phyloP scores from a whole-genome alignment of 2,888 invertebrate species.

The Ochlodes sylvanus region DNA sequence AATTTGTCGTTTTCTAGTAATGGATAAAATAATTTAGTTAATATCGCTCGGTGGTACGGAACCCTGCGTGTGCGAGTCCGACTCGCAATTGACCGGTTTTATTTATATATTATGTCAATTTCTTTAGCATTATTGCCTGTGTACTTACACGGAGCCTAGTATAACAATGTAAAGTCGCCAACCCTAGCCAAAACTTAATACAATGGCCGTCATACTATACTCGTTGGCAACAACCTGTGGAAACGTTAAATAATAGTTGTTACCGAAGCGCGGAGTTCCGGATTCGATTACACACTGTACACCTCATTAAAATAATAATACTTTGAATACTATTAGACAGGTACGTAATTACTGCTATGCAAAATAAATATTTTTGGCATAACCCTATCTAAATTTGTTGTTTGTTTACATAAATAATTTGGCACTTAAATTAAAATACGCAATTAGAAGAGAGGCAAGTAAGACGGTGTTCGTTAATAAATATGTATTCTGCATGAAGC shows the following conservation, averaged over 20 bases:
- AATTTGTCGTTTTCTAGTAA: no score
- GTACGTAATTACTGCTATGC: no score
- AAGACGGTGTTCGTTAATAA: neutral
- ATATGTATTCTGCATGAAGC: no score
- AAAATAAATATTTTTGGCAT: neutral
- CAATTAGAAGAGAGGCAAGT: neutral
- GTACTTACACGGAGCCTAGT: no score
- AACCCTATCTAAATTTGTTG: neutral
- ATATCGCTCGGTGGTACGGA: no score
- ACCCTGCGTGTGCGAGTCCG: no score
- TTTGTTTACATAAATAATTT: neutral
- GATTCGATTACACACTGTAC: neutral
- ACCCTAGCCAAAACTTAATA: neutral
- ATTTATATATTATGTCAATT: no score
- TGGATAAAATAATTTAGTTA: no score
- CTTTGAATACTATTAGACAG: no score
- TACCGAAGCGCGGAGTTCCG: conserved; percentile 1
- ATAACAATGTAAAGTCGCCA: neutral
- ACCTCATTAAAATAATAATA: no score
- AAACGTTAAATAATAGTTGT: neutral
- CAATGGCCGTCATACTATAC: neutral
- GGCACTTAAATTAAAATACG: conserved; percentile 6
- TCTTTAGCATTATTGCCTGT: no score
- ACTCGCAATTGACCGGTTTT: no score
- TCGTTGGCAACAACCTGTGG: neutral